Percentiles rank a stretch among this genome's conserved stretches.
phyloP scores from a whole-genome alignment of 2,888 invertebrate genomes.

The Epinotia ramella region DNA sequence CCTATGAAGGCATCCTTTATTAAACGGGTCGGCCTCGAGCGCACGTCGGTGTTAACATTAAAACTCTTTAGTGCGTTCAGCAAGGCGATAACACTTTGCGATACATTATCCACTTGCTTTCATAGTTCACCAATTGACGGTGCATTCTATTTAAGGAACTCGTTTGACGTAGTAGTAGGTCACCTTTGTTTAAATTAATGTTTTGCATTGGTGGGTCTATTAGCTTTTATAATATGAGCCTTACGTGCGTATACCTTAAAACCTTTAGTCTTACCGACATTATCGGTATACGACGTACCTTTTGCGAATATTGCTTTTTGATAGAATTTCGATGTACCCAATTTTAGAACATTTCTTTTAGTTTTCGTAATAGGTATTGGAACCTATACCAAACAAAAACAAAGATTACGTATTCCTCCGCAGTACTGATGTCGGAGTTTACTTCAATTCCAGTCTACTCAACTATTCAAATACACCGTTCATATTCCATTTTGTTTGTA shows the following conservation, averaged over 20 bases:
- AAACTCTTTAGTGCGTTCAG: slow-evolving; percentile 47
- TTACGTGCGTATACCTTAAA: background rate
- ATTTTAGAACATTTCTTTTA: background rate
- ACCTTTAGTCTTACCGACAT: too few relatives aligned
- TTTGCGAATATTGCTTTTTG: background rate
- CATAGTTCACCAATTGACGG: slow-evolving; percentile 41
- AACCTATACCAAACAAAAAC: background rate
- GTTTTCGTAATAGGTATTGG: background rate
- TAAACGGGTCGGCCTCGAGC: slow-evolving; percentile 63
- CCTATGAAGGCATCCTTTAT: slow-evolving; percentile 80
- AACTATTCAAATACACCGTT: slow-evolving; percentile 29
- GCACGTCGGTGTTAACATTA: slow-evolving; percentile 46
- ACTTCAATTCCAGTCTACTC: slow-evolving; percentile 25
- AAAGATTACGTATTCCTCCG: slow-evolving; percentile 6
- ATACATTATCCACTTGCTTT: slow-evolving; percentile 46
- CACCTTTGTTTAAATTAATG: slow-evolving; percentile 35
- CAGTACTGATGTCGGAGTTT: slow-evolving; percentile 14
- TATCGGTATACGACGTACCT: background rate
- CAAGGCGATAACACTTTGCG: slow-evolving; percentile 46
- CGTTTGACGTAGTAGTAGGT: slow-evolving; percentile 20
- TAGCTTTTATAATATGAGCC: background rate
- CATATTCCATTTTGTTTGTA: slow-evolving; percentile 41
- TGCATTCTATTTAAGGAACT: slow-evolving; percentile 38
- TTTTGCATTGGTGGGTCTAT: background rate
- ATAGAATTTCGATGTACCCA: background rate